A percentile compares a stretch with the other conserved stretches of the same genome.
These are phyloP conservation scores for Smittia aterrima DNA, from an alignment of 2,888 invertebrate species.

Conservation along the genomic window DNA sequence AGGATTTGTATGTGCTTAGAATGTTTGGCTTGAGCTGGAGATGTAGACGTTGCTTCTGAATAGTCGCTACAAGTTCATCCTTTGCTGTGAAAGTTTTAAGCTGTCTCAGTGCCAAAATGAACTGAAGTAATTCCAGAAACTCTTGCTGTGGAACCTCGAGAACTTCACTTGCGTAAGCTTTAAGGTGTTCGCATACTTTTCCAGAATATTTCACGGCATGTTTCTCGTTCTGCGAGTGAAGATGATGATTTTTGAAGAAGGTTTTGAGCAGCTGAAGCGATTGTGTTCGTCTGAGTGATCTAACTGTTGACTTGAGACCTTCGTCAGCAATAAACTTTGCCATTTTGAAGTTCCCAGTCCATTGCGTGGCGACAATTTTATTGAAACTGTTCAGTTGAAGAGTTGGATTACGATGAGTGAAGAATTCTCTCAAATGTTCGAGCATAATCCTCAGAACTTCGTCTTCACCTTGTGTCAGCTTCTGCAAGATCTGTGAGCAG, in stretches of 20 bases:
- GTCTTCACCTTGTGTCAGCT: constrained; percentile 19
- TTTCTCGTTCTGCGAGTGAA: constrained; percentile 45
- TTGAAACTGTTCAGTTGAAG: constrained; percentile 67
- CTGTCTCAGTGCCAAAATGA: constrained; percentile 23
- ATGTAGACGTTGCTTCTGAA: neutral
- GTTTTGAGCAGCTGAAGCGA: constrained; percentile 64
- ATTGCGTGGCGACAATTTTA: constrained; percentile 62
- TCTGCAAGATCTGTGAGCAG: constrained; percentile 29
- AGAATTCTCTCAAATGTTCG: constrained; percentile 47
- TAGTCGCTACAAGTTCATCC: constrained; percentile 18
- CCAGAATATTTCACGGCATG: constrained; percentile 44
- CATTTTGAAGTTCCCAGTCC: constrained; percentile 64
- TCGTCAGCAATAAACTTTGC: constrained; percentile 60
- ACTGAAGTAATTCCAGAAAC: constrained; percentile 37
- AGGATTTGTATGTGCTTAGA: constrained; percentile 15
- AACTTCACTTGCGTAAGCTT: constrained; percentile 44
- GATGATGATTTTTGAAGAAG: constrained; percentile 60
- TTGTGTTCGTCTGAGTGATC: constrained; percentile 67
- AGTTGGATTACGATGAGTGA: constrained; percentile 48
- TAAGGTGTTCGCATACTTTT: constrained; percentile 46
- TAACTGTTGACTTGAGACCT: constrained; percentile 60
- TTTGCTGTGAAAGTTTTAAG: constrained; percentile 16
- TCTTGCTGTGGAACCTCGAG: constrained; percentile 38
- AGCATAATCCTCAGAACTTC: constrained; percentile 45
- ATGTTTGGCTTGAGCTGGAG: constrained; percentile 23